phyloP scores from a whole-genome alignment of 2,888 invertebrate species.

The Protophormia terraenovae region DNA sequence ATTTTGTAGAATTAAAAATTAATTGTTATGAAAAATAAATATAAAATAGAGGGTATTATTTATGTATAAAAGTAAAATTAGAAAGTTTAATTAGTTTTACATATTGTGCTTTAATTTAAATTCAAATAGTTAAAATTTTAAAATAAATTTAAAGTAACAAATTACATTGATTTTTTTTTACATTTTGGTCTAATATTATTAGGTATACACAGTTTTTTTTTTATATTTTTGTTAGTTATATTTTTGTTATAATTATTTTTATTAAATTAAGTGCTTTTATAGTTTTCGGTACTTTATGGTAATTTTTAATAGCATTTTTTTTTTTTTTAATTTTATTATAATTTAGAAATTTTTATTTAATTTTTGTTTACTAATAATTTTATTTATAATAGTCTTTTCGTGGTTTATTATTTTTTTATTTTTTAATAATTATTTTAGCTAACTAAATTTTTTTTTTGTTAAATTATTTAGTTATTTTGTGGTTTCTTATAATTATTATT shows the following conservation, averaged over 20 bases:
- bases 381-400: conserved; percentile 60
- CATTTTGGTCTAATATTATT: conserved; percentile 60
- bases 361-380: conserved; percentile 10
- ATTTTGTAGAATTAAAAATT: too few relatives aligned
- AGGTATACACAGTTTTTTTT: conserved; percentile 57
- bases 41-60: too few relatives aligned
- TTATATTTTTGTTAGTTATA: not conserved
- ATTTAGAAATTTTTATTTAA: not conserved
- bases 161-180: not conserved
- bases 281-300: not conserved
- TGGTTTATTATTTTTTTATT: conserved; percentile 29
- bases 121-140: too few relatives aligned
- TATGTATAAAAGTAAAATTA: too few relatives aligned
- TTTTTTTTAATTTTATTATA: not conserved
- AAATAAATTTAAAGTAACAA: too few relatives aligned
- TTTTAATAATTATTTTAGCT: conserved; percentile 52
- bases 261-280: conserved; percentile 13
- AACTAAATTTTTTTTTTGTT: conserved; percentile 52
- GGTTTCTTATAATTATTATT: not conserved
- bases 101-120: conserved; percentile 2
- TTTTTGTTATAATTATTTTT: conserved; percentile 1
- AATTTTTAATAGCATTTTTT: not conserved
- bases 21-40: too few relatives aligned
- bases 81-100: too few relatives aligned
- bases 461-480: not conserved